Percentiles rank a stretch among this genome's conserved stretches.
phyloP scores from a whole-genome alignment of 2,797 vertebrate genomes.

The Enteromius afrohamiltoni region DNA sequence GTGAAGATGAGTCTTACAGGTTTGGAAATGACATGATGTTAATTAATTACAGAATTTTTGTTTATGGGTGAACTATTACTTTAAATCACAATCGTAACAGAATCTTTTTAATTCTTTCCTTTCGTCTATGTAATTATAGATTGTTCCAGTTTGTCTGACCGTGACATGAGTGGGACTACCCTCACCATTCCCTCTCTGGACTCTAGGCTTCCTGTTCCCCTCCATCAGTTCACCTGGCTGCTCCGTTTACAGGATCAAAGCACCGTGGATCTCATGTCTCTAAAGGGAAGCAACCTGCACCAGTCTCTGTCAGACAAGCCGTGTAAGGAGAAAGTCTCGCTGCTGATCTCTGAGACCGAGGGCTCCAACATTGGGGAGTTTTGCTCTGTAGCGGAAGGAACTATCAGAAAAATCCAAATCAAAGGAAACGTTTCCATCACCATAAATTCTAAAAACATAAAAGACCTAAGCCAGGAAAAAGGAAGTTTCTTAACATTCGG shows the following conservation, averaged over 20 bases:
- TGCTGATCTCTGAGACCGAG: conserved; percentile 65
- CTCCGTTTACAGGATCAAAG: conserved; percentile 72
- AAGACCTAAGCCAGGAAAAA: conserved; percentile 64
- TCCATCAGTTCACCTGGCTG: conserved; percentile 85
- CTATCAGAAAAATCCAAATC: conserved; percentile 84
- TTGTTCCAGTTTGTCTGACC: conserved; percentile 63
- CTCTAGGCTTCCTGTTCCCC: conserved; percentile 76
- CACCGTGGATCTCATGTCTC: conserved; percentile 76
- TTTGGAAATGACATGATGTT: no score
- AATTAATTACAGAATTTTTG: no score
- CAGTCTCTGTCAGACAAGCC: conserved; percentile 78
- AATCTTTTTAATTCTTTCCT: not conserved
- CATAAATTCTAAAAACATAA: conserved; percentile 60
- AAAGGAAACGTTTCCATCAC: conserved; percentile 82
- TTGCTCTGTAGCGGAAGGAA: conserved; percentile 76
- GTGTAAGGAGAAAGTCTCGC: conserved; percentile 73
- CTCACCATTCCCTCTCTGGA: conserved; percentile 78
- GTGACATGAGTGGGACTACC: conserved; percentile 62
- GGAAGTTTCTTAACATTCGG: conserved; percentile 77
- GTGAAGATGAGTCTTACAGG: no score
- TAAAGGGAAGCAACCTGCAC: conserved; percentile 72
- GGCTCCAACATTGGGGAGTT: conserved; percentile 80
- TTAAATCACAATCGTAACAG: not conserved
- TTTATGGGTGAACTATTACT: no score
- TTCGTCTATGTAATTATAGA: conserved; percentile 56